These are phyloP conservation scores for Enteromius fasciolatus DNA, from an alignment of 2,797 vertebrate genomes.

Conservation along the genomic window DNA sequence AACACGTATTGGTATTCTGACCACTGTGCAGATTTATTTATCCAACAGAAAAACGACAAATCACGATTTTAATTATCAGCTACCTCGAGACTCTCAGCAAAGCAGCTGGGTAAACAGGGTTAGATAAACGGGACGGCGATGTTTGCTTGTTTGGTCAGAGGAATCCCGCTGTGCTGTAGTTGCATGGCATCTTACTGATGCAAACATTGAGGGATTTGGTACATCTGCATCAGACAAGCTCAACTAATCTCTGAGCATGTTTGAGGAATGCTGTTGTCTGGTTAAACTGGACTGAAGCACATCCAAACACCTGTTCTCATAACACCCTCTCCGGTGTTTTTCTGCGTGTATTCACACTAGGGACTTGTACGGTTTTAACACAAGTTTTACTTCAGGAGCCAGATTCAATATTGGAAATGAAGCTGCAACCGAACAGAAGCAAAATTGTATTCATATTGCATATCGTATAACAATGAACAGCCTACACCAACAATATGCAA, in stretches of 20 bases:
- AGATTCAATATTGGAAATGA: neutral
- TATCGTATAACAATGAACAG: neutral
- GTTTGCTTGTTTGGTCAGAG: conserved; percentile 66
- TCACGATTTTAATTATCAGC: conserved; percentile 82
- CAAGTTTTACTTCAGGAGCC: neutral
- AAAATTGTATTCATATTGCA: neutral
- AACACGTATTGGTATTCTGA: conserved; percentile 19
- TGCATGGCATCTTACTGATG: conserved; percentile 49
- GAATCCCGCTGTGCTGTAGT: conserved; percentile 64
- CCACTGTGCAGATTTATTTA: conserved; percentile 68
- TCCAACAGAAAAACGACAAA: conserved; percentile 71
- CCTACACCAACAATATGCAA: neutral
- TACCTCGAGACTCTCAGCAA: conserved; percentile 49
- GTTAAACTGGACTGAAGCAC: conserved; percentile 38
- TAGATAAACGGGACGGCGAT: conserved; percentile 66
- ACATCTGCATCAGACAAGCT: conserved; percentile 61
- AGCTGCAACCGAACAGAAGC: neutral
- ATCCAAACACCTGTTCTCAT: conserved; percentile 65
- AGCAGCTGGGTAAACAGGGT: conserved; percentile 79
- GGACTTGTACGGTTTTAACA: neutral
- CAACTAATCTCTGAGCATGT: conserved; percentile 67
- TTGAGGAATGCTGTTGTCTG: conserved; percentile 58
- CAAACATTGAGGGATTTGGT: conserved; percentile 71
- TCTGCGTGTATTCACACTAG: neutral
- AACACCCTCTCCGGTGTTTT: neutral